A percentile compares a stretch with the other conserved stretches of the same genome.
These are phyloP conservation scores for Aphrophora alni DNA, from an alignment of 2,888 invertebrate species.

Conservation along the genomic window DNA sequence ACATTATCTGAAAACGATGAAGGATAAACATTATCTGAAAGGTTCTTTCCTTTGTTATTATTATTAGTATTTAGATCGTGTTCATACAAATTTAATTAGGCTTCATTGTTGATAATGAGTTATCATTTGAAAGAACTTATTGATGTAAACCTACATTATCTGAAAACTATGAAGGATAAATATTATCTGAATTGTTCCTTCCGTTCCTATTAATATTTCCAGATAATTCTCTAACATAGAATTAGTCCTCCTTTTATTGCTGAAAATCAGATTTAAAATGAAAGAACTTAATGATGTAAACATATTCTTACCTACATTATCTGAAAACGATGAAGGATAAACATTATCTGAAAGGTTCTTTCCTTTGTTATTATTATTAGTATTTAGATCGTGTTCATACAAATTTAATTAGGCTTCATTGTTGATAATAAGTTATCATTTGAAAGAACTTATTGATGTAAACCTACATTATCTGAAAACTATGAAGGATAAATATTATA, in stretches of 20 bases:
- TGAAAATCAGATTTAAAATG: no score
- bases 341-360: slow-evolving; percentile 18
- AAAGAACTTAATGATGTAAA: not conserved
- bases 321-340: slow-evolving; percentile 55
- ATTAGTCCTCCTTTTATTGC: no score
- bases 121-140: slow-evolving; percentile 48
- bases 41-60: slow-evolving; percentile 32
- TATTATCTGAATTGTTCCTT: slow-evolving; percentile 18
- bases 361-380: no score
- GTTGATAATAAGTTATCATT: not conserved
- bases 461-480: not conserved
- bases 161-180: slow-evolving; percentile 54
- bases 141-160: slow-evolving; percentile 64
- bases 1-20: slow-evolving; percentile 63
- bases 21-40: slow-evolving; percentile 20
- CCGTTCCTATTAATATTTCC: not conserved
- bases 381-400: no score
- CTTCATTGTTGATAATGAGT: no score
- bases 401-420: no score
- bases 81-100: no score
- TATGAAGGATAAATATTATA: not conserved
- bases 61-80: no score
- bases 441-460: slow-evolving; percentile 24
- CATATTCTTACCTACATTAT: slow-evolving; percentile 63
- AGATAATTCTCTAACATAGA: no score